phyloP scores from a whole-genome alignment of 2,888 invertebrate species.

The Thysanoteuthis rhombus region DNA sequence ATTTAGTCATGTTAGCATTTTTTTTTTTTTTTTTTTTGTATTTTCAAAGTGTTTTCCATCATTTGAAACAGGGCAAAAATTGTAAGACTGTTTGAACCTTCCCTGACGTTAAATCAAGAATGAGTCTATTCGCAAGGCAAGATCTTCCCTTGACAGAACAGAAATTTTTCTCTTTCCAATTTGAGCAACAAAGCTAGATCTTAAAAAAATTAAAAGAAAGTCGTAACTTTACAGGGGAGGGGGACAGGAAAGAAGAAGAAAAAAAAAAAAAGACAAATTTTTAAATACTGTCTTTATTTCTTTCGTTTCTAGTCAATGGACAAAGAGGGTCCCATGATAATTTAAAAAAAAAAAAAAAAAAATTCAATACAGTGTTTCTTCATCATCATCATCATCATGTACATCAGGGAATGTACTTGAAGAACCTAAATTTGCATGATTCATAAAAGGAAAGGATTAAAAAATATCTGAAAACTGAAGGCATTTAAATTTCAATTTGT shows the following conservation, averaged over 20 bases:
- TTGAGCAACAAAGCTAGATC: background rate
- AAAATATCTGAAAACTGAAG: background rate
- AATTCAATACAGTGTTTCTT: background rate
- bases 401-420: background rate
- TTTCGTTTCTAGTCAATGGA: background rate
- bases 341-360: background rate
- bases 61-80: too few relatives aligned
- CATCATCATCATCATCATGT: background rate
- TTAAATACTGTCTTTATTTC: conserved; percentile 12
- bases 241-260: background rate
- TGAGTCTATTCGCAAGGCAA: background rate
- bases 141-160: background rate
- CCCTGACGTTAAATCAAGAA: background rate
- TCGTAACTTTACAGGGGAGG: background rate
- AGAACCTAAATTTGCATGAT: background rate
- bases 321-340: background rate
- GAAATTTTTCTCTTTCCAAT: background rate
- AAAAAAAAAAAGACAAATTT: background rate
- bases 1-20: background rate
- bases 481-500: background rate
- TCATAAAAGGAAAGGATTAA: background rate
- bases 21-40: background rate
- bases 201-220: background rate
- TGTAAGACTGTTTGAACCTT: too few relatives aligned
- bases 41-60: background rate